Conservation (phyloP, 1,140 invertebrate species). For the Drosophila murphyi region DNA sequence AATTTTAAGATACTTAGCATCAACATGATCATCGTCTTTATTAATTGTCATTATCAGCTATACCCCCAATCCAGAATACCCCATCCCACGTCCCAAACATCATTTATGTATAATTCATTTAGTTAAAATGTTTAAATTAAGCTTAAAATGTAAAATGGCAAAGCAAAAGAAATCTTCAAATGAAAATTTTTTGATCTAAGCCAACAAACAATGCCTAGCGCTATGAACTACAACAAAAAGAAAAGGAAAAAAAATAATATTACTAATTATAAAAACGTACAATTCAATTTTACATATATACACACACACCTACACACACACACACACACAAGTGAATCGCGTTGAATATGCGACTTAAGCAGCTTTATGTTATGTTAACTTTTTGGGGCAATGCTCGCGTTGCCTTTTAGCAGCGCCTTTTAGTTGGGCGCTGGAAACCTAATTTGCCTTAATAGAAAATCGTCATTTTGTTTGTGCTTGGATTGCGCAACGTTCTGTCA, state of each 20-base stretch:
- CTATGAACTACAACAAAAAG: no score
- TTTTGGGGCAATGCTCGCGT: constrained; percentile 9
- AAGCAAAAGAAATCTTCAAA: not conserved
- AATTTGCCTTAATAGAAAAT: constrained; percentile 77
- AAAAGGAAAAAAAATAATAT: no score
- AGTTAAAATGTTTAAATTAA: constrained; percentile 42
- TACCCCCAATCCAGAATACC: not conserved
- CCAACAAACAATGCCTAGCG: no score
- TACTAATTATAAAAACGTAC: not conserved
- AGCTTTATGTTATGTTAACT: constrained; percentile 74
- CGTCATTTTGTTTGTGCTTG: constrained; percentile 44
- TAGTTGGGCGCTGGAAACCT: constrained; percentile 52
- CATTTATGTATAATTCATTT: constrained; percentile 17
- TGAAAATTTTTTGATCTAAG: constrained; percentile 41
- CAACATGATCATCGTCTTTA: constrained; percentile 1
- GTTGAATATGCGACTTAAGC: constrained; percentile 40
- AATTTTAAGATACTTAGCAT: constrained; percentile 54
- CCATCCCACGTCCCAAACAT: not conserved
- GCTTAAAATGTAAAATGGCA: constrained; percentile 6
- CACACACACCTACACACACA: constrained; percentile 40
- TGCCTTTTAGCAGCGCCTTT: constrained; percentile 8
- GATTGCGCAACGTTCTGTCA: constrained; percentile 23
- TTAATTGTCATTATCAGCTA: constrained; percentile 8
- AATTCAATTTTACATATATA: constrained; percentile 30
- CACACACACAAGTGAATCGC: constrained; percentile 17